phyloP scores from a whole-genome alignment of 1,140 invertebrate genomes.

The Eubasilissa regina region DNA sequence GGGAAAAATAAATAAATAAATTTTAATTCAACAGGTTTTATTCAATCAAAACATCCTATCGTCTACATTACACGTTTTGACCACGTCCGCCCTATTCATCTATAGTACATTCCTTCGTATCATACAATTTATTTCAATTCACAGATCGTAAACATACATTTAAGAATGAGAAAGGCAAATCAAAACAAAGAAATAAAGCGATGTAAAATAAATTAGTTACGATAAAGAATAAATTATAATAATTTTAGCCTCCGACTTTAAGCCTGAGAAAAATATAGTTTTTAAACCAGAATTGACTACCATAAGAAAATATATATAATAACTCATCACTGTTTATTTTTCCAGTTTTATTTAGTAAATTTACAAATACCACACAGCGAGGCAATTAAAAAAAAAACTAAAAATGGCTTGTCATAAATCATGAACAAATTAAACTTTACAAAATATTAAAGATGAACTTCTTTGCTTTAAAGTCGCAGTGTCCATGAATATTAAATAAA shows the following conservation, averaged over 20 bases:
- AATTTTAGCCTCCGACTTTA: background rate
- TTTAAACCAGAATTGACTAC: background rate
- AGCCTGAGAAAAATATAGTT: background rate
- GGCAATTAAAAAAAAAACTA: no score
- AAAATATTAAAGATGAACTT: no score
- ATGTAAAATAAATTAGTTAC: conserved; percentile 26
- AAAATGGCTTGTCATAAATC: no score
- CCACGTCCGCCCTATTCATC: conserved; percentile 51
- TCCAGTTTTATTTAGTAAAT: no score
- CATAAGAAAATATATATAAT: background rate
- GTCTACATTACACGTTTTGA: conserved; percentile 59
- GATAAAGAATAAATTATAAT: conserved; percentile 6
- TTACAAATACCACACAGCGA: no score
- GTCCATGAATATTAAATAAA: no score
- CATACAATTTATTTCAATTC: background rate
- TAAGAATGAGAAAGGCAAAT: conserved; percentile 25
- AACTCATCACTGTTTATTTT: no score
- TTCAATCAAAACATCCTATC: conserved; percentile 60
- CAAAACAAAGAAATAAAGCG: conserved; percentile 19
- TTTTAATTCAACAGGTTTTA: conserved; percentile 57
- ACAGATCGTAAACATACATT: conserved; percentile 27
- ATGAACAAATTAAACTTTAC: no score
- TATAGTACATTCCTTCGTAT: conserved; percentile 25
- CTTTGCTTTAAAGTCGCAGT: no score
- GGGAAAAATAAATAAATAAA: conserved; percentile 31